Evolutionary conservation across 2,797 vertebrate genomes (phyloP), one percentile per base, ranked within the genome.

Genomic region (Benthosema pterotum): DNA sequence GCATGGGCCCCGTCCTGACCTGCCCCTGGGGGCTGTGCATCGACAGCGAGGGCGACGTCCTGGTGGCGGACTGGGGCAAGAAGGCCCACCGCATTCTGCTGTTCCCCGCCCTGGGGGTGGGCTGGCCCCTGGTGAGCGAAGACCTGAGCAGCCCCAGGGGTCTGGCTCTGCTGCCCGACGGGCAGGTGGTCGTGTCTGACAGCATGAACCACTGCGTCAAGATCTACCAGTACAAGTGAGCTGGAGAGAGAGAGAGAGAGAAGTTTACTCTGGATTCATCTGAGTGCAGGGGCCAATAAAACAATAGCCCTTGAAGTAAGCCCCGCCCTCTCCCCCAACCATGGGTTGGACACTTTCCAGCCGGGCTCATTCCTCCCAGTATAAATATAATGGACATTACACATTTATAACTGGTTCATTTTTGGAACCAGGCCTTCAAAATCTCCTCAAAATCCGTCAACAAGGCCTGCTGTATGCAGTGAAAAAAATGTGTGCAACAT

Each of bases 121-220:
- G 92, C n/a, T 91, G 86, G 80, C 78, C 88, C 6, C n/a, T 94
- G 45, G 82, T 93, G 42, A 74, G 38, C 0, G 77, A 92, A 13
- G 91, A 89, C 46, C 87, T 95, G 28, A 94, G 77, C 18, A 94
- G 88, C 65, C 94, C 94, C 3, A 70, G 94, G 3, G 94, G 94
- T 9, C 75, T 94, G 3, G 88, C 92, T 0, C 72, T 94, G 48
- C 86, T 93, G n/a, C 92, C 92, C 4, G 88, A 89, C n/a, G 90
- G 89, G 11, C 90, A 92, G 13, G 60, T 95, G 17, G 91, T 90
- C 1, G 88, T 95, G 62, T 92, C 92, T 4, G 94, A 95, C 75
- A 94, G 93, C 74, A 94, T 95, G 94, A 94, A 94, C 69, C 93
- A 94, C 65, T 94, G 93, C 67, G 64, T 95, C 45, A 94, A 95